Evolutionary conservation across 2,888 invertebrate species (phyloP).

Genomic region (Acanthosepion esculentum): DNA sequence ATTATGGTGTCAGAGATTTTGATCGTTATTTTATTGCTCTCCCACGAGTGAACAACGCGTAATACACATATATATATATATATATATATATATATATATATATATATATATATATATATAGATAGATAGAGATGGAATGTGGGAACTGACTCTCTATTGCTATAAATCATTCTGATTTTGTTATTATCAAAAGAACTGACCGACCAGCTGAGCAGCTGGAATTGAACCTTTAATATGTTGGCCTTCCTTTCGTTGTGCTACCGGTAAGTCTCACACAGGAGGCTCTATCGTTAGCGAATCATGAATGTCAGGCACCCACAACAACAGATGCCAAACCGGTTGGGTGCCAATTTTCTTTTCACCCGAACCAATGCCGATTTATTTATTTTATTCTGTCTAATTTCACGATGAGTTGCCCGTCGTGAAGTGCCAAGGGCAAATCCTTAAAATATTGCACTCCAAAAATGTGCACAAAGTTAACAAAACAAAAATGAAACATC

Average conservation of each 20-base stretch:
- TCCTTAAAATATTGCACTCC: background rate
- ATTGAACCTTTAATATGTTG: background rate
- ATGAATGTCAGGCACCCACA: background rate
- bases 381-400: conserved; percentile 15
- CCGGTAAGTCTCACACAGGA: background rate
- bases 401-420: background rate
- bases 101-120: no score
- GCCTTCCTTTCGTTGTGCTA: background rate
- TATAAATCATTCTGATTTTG: background rate
- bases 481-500: background rate
- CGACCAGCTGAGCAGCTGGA: background rate
- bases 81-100: no score
- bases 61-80: no score
- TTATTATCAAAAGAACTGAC: background rate
- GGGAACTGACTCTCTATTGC: no score
- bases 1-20: no score
- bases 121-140: no score
- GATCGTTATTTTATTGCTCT: no score
- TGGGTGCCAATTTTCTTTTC: conserved; percentile 18
- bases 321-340: background rate
- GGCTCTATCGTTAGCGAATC: background rate
- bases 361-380: background rate
- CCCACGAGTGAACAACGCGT: no score
- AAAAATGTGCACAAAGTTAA: background rate
- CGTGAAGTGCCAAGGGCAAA: background rate